Percentiles rank a stretch among this genome's conserved stretches.
phyloP scores from a whole-genome alignment of 2,888 invertebrate species.

The Drosophila mayaguana region DNA sequence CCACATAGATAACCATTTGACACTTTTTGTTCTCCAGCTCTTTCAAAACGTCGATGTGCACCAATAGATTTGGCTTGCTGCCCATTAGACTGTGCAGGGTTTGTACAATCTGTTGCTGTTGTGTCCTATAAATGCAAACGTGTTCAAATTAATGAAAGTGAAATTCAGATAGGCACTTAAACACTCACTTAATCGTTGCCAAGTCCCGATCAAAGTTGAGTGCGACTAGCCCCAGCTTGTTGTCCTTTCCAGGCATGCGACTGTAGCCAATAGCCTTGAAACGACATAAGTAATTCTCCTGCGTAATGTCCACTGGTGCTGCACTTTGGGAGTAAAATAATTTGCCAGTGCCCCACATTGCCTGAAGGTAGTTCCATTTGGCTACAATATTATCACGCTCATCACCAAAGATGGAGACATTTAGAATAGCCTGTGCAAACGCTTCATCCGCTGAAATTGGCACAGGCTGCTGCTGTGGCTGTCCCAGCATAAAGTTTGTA shows the following conservation, averaged over 20 bases:
- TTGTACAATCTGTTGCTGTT: constrained; percentile 89
- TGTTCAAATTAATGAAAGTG: not conserved
- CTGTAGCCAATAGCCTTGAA: constrained; percentile 98
- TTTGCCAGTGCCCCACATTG: constrained; percentile 87
- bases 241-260: constrained; percentile 93
- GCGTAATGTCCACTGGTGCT: constrained; percentile 91
- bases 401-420: constrained; percentile 95
- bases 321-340: constrained; percentile 92
- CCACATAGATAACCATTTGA: constrained; percentile 91
- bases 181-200: constrained; percentile 90
- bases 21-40: constrained; percentile 92
- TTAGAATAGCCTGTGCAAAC: constrained; percentile 90
- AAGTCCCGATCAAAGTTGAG: constrained; percentile 93
- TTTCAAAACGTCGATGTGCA: constrained; percentile 92
- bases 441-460: constrained; percentile 89
- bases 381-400: constrained; percentile 97
- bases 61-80: constrained; percentile 92
- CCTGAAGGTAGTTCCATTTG: constrained; percentile 97
- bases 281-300: constrained; percentile 95
- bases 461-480: constrained; percentile 85
- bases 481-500: constrained; percentile 84
- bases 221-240: constrained; percentile 96
- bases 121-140: constrained; percentile 85
- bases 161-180: not conserved
- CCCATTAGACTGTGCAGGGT: constrained; percentile 91